Percentiles rank a stretch among this genome's conserved stretches.
phyloP scores from a whole-genome alignment of 2,113 vertebrate genomes.

The Amblyornis subalaris region DNA sequence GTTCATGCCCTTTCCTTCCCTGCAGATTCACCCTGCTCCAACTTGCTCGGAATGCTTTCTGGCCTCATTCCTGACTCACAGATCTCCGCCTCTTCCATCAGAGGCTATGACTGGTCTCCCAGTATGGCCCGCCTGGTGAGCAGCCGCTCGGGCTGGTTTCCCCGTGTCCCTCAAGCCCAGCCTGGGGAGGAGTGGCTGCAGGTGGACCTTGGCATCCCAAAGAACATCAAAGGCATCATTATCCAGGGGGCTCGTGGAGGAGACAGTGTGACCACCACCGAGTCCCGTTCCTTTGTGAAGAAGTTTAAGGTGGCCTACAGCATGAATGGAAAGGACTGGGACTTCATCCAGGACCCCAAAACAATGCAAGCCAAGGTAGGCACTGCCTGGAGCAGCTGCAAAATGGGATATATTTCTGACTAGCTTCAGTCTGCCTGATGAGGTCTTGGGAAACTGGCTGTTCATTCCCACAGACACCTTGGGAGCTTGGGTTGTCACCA shows the following conservation, averaged over 20 bases:
- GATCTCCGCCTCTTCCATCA: slow-evolving; percentile 90
- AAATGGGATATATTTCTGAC: background rate
- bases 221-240: slow-evolving; percentile 88
- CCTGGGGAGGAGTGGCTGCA: slow-evolving; percentile 95
- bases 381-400: background rate
- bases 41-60: slow-evolving; percentile 93
- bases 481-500: background rate
- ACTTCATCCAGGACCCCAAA: slow-evolving; percentile 85
- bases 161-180: slow-evolving; percentile 83
- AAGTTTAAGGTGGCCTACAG: slow-evolving; percentile 95
- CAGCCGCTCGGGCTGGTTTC: slow-evolving; percentile 95
- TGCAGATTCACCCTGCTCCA: slow-evolving; percentile 92
- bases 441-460: background rate
- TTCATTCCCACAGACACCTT: background rate
- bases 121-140: slow-evolving; percentile 90
- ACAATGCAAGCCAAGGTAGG: slow-evolving; percentile 89
- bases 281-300: slow-evolving; percentile 92
- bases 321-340: slow-evolving; percentile 91
- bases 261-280: slow-evolving; percentile 83
- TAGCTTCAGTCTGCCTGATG: background rate
- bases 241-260: slow-evolving; percentile 93
- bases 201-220: slow-evolving; percentile 85
- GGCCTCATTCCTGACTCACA: slow-evolving; percentile 90
- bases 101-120: slow-evolving; percentile 91
- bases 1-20: background rate